Evolutionary conservation across 2,888 invertebrate species (phyloP).

Genomic region (Syritta pipiens): DNA sequence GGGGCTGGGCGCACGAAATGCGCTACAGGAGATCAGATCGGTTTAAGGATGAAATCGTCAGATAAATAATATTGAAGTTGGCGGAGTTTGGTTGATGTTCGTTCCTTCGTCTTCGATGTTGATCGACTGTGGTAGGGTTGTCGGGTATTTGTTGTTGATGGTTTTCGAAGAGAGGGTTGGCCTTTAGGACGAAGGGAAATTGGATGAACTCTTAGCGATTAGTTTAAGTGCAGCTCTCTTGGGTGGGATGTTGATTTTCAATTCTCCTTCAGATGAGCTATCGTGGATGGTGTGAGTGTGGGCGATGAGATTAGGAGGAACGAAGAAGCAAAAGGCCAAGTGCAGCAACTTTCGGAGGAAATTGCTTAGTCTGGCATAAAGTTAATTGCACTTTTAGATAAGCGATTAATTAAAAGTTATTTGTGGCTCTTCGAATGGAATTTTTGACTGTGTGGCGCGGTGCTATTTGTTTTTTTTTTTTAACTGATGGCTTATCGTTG

Average conservation of each 20-base stretch:
- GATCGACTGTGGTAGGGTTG: no score
- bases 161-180: slow-evolving; percentile 6
- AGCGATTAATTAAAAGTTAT: not conserved
- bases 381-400: slow-evolving; percentile 7
- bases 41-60: slow-evolving; percentile 46
- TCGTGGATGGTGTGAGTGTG: not conserved
- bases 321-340: not conserved
- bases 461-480: no score
- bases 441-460: no score
- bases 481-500: no score
- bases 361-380: not conserved
- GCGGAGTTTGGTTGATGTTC: slow-evolving; percentile 2
- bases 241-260: slow-evolving; percentile 43
- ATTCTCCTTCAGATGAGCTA: slow-evolving; percentile 30
- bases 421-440: no score
- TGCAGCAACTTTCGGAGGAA: not conserved
- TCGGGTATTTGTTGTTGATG: not conserved
- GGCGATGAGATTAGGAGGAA: slow-evolving; percentile 1
- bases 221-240: slow-evolving; percentile 50
- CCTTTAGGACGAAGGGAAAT: slow-evolving; percentile 18
- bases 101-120: no score
- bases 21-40: slow-evolving; percentile 38
- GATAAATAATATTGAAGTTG: slow-evolving; percentile 56
- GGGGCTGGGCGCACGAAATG: slow-evolving; percentile 1
- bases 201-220: slow-evolving; percentile 47